These are phyloP conservation scores for Psittacula derbiana DNA, from an alignment of 2,797 vertebrate species.

Conservation along the genomic window DNA sequence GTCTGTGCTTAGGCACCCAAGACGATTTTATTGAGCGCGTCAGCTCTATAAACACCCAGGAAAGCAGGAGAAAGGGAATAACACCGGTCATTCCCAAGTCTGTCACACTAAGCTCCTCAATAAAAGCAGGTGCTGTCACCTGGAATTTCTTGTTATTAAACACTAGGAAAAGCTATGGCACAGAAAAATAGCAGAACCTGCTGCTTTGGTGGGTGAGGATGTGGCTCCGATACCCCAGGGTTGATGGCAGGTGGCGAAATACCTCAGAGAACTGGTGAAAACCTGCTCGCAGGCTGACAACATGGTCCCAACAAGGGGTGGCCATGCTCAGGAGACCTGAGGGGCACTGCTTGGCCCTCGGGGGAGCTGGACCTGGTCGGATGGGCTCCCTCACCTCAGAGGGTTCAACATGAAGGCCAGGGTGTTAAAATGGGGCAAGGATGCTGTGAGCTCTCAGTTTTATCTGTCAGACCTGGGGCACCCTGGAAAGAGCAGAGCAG, in stretches of 20 bases:
- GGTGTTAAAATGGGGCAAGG: background rate
- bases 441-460: rapidly evolving
- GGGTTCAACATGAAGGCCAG: background rate
- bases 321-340: background rate
- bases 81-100: rapidly evolving
- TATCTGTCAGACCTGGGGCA: background rate
- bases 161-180: background rate
- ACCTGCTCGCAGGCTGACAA: background rate
- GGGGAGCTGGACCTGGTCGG: background rate
- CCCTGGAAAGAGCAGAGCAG: background rate
- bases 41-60: background rate
- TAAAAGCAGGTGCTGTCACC: background rate
- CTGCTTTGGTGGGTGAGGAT: background rate
- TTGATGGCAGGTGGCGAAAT: background rate
- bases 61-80: background rate
- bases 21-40: background rate
- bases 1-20: background rate
- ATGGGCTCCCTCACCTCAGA: background rate
- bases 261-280: background rate
- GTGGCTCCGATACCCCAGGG: rapidly evolving
- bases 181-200: background rate
- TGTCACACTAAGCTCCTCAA: background rate
- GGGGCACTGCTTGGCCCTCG: rapidly evolving
- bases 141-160: background rate
- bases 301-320: rapidly evolving